Base-by-base conservation (phyloP, 2,888 invertebrate genomes). In the Ornithoptera alexandrae region DNA sequence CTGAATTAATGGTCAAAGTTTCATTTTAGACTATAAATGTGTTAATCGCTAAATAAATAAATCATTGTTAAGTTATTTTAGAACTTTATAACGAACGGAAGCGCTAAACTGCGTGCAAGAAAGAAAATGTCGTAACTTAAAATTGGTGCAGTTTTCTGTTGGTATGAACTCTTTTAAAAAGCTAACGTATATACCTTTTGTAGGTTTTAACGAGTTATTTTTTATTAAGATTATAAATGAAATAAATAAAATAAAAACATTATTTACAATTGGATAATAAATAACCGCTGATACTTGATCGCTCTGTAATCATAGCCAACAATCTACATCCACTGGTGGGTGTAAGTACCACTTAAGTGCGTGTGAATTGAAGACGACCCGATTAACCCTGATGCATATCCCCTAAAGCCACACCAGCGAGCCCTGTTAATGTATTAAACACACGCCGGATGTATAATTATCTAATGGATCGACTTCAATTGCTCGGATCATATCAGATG, bases 381-480 rank as follows among this genome's bases (percentile, higher is more conserved):
- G 20, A 57, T 56, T 57, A 68, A 59, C 58, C 20, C 42, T 58
- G 57, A 58, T 58, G 53, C 42, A 60, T 42, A 69, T 65, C 58
- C 58, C 3, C 62, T 30, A 62, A 69, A 69, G 67, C 63, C 67
- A 60, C 39, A 58, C 67, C 56, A 64, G 57, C 64, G 60, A 39
- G 57, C 58, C 15, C 20, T 46, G 62, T 65, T 67, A 70, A 70
- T 67, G 67, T 67, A 70, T 70, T 70, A 24, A 67, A 67, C 57
- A 67, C 53, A 53, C 59, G 60, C 46, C 67, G 57, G 60, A 64
- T 61, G 67, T 59, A 20, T 67, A 67, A 70, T 70, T 64, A 67
- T 61, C 60, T 67, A 70, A 70, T 70, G 67, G 61, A 30, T 18
- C 22, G 62, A 62, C 70, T 67, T 70, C 70, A 67, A 70, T 70